Percentiles rank a stretch among this genome's conserved stretches.
Conservation (phyloP, 1,140 invertebrate genomes). For the Leptinotarsa undecemlineata region DNA sequence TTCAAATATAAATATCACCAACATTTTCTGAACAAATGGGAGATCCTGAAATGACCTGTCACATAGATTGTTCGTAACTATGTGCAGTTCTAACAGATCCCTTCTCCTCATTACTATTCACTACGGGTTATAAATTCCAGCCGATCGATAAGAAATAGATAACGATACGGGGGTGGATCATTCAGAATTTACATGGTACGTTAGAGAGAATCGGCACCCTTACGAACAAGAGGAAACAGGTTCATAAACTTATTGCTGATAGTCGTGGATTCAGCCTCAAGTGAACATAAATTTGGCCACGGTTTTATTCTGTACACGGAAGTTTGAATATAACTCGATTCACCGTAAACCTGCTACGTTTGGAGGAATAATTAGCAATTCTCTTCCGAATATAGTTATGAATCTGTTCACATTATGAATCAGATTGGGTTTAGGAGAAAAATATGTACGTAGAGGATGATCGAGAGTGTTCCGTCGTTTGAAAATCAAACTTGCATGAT, state of each 20-base stretch:
- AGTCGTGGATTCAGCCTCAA: conserved; percentile 28
- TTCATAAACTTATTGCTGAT: conserved; percentile 27
- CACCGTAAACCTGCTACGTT: background rate
- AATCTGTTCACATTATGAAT: background rate
- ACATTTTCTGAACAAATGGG: no score
- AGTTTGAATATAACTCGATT: conserved; percentile 9
- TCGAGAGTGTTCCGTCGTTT: no score
- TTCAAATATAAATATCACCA: no score
- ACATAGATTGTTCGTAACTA: no score
- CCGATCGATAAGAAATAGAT: conserved; percentile 30
- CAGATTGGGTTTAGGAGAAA: background rate
- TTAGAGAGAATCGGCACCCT: conserved; percentile 32
- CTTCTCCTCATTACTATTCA: no score
- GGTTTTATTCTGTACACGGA: conserved; percentile 28
- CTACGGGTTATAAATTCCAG: conserved; percentile 15
- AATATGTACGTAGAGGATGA: no score
- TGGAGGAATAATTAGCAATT: background rate
- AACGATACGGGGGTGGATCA: conserved; percentile 27
- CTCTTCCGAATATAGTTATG: background rate
- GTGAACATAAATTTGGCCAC: conserved; percentile 23
- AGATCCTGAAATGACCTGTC: no score
- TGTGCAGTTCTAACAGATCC: no score
- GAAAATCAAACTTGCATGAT: no score
- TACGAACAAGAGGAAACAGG: conserved; percentile 16
- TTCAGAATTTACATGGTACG: conserved; percentile 31